Evolutionary conservation across 2,113 vertebrate species (phyloP).

Genomic region (Pelecanoides urinatrix): DNA sequence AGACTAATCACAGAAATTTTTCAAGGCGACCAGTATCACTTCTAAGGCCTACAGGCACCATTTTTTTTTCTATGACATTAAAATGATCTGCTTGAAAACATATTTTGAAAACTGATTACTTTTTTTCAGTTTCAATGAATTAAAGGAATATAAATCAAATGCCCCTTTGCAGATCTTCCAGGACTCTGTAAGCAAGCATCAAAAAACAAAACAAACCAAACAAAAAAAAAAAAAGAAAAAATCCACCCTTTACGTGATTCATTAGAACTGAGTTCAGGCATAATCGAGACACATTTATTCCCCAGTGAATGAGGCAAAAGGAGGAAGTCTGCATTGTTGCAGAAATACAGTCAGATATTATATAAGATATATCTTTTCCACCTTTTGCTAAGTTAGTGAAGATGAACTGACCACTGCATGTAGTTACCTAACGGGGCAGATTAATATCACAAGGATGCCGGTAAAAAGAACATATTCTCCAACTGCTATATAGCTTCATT

Average conservation of each 20-base stretch:
- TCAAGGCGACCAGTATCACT: not conserved
- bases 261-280: not conserved
- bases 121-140: not conserved
- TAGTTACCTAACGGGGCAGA: too few relatives aligned
- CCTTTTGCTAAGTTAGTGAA: not conserved
- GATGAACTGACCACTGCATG: not conserved
- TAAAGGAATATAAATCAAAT: not conserved
- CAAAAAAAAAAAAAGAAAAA: too few relatives aligned
- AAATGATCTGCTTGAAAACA: not conserved
- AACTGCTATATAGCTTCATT: not conserved
- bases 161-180: not conserved
- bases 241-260: not conserved
- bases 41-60: not conserved
- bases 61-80: not conserved
- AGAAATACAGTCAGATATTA: not conserved
- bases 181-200: not conserved
- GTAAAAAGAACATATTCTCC: not conserved
- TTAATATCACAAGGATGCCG: not conserved
- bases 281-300: not conserved
- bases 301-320: not conserved
- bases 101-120: not conserved
- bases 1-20: not conserved
- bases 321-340: not conserved
- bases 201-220: not conserved
- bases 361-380: not conserved